phyloP scores from a whole-genome alignment of 2,888 invertebrate species.

The Beris morrisii region DNA sequence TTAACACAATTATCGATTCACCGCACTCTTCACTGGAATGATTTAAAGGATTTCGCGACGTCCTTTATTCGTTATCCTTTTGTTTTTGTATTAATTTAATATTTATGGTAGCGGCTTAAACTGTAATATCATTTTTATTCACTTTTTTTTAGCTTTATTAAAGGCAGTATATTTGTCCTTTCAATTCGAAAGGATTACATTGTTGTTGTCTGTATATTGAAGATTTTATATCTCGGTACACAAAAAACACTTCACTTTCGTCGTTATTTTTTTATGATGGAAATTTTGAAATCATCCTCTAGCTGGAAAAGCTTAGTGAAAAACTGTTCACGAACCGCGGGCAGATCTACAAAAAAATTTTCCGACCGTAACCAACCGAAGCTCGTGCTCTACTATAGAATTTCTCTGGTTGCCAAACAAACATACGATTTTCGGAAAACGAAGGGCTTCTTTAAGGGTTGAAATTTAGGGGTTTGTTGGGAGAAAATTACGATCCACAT shows the following conservation, averaged over 20 bases:
- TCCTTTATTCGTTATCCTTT: too few species aligned
- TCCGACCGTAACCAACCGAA: conserved; percentile 56
- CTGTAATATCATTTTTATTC: conserved; percentile 4
- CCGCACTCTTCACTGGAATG: too few species aligned
- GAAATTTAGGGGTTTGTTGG: conserved; percentile 16
- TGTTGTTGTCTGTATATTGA: too few species aligned
- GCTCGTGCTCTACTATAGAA: conserved; percentile 56
- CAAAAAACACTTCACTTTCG: neutral
- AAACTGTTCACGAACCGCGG: conserved; percentile 23
- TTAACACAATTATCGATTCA: neutral
- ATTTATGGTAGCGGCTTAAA: conserved; percentile 14
- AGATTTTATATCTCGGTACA: neutral
- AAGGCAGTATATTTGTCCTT: conserved; percentile 14
- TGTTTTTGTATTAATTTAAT: neutral
- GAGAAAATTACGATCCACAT: conserved; percentile 22
- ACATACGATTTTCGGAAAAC: conserved; percentile 7
- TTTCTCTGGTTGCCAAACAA: conserved; percentile 28
- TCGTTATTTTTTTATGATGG: neutral
- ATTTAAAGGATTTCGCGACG: too few species aligned
- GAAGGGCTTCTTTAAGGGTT: conserved; percentile 11
- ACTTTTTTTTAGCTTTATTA: conserved; percentile 23
- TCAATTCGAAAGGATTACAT: too few species aligned
- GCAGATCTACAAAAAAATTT: conserved; percentile 19
- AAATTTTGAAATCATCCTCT: neutral
- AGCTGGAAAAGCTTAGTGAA: too few species aligned